Conservation (phyloP, 2,797 vertebrate genomes). For the Falco naumanni region DNA sequence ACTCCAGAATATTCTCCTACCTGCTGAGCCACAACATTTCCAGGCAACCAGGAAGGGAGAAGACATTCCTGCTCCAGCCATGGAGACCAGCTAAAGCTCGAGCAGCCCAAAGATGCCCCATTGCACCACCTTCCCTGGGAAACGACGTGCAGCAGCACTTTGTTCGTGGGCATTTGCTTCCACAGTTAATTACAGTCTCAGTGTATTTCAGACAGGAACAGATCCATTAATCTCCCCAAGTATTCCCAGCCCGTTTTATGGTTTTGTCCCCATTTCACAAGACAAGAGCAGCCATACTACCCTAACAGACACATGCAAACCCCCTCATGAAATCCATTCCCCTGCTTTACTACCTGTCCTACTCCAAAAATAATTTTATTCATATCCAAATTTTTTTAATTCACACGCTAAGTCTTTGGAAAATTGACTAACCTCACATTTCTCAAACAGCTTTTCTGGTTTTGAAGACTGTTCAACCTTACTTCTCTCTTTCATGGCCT, state of each 20-base stretch:
- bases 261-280: not conserved
- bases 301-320: not conserved
- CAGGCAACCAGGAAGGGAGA: not conserved
- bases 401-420: not conserved
- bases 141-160: fast-evolving
- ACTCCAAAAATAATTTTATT: not conserved
- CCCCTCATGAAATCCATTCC: not conserved
- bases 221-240: not conserved
- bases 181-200: fast-evolving
- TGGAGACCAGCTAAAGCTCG: not conserved
- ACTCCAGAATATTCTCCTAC: not conserved
- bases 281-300: not conserved
- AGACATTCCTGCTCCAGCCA: not conserved
- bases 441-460: not conserved
- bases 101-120: not conserved
- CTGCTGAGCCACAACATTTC: not conserved
- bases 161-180: fast-evolving
- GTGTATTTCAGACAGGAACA: not conserved
- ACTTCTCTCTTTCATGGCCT: not conserved
- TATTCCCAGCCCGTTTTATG: not conserved
- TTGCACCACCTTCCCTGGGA: not conserved
- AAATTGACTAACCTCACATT: not conserved
- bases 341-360: not conserved
- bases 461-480: not conserved
- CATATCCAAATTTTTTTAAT: not conserved